These are phyloP conservation scores for Drosophila paucipuncta DNA, from an alignment of 2,888 invertebrate species.

Conservation along the genomic window DNA sequence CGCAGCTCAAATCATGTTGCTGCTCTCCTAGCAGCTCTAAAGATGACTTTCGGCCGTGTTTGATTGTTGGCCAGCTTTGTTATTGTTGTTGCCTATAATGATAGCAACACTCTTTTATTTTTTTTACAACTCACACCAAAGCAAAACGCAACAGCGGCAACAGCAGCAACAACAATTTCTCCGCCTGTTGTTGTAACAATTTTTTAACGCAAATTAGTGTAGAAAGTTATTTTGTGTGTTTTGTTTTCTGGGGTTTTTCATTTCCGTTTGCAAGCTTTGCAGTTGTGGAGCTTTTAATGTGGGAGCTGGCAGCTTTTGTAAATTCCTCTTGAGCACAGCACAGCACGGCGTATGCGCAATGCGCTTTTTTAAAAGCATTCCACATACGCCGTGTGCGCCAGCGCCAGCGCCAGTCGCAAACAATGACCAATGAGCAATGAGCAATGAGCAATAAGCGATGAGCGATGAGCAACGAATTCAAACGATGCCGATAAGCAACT, in stretches of 20 bases:
- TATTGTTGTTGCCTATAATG: conserved; percentile 64
- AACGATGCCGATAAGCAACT: conserved; percentile 36
- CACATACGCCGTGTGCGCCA: conserved; percentile 60
- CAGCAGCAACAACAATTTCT: conserved; percentile 60
- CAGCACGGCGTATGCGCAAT: conserved; percentile 75
- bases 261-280: conserved; percentile 55
- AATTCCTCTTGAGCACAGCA: conserved; percentile 27
- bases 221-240: conserved; percentile 63
- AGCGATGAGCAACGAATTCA: conserved; percentile 44
- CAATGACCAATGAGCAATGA: conserved; percentile 15
- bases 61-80: conserved; percentile 53
- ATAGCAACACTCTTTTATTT: conserved; percentile 60
- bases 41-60: conserved; percentile 64
- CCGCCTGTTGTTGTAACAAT: conserved; percentile 58
- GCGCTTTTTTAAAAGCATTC: conserved; percentile 64
- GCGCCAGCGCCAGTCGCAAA: conserved; percentile 22
- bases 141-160: conserved; percentile 30
- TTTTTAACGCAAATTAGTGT: conserved; percentile 65
- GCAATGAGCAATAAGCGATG: conserved; percentile 43
- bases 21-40: conserved; percentile 46
- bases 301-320: conserved; percentile 42
- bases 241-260: conserved; percentile 31
- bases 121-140: conserved; percentile 36
- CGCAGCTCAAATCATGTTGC: conserved; percentile 61
- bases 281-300: conserved; percentile 39